Evolutionary conservation across 2,888 invertebrate species (phyloP), one percentile per base, ranked within the genome.

Genomic region (Ernsta delagoae): DNA sequence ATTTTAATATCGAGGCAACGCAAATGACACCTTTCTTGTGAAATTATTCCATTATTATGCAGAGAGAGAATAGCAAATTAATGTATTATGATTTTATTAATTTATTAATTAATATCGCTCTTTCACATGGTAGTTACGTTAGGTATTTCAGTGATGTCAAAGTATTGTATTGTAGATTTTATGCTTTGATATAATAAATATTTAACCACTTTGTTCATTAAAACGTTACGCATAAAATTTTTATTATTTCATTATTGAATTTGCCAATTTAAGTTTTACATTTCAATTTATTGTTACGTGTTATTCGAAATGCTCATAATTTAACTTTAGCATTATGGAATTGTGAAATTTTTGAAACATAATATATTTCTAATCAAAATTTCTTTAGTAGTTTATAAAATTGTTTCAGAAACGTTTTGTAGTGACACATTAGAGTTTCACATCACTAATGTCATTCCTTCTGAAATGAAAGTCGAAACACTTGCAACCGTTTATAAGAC

Each of bases 391-490:
- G 39, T 5, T 39, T 4, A 39, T 39, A 43, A 43, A n/a, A 45
- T 45, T 0, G n/a, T 45, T 45, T 9, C 5, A 7, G 2, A 12
- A 48, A 12, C 54, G 11, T 54, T 54, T 54, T 34, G 39, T 57
- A 39, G 39, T 48, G n/a, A n/a, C 9, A 31, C 31, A 31, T 31
- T 31, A 31, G 34, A 0, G 0, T 6, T n/a, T 60, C 31, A 0
- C 65, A 36, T 65, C 65, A 50, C 65, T 53, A 60, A 34, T 59
- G 60, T 36, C 31, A 56, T 24, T 54, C 53, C 16, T 7, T 16
- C 45, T 61, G 56, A 62, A 62, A 56, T 57, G n/a, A 68, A 68
- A 57, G 36, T 56, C 9, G 57, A 36, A 67, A 61, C 45, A 67
- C 45, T 57, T 67, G 45, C 54, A 59, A 53, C 59, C 50, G 41